Evolutionary conservation across 1,140 invertebrate species (phyloP), one percentile per base, ranked within the genome.

Genomic region (Leptonema lineaticorne): DNA sequence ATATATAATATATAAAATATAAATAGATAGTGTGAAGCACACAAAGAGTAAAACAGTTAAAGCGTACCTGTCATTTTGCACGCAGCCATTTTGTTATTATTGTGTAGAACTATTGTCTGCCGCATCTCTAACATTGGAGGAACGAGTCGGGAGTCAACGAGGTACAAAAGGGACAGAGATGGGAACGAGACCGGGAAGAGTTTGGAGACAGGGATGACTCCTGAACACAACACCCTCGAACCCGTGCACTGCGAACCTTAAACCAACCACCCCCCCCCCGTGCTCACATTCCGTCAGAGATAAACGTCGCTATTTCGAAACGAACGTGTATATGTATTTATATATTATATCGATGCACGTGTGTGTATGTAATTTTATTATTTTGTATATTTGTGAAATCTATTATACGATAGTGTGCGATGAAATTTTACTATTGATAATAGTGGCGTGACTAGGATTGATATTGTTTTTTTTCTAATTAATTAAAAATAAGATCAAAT

Each of bases 41-140:
- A 29, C 62, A 0, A 7, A 16, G n/a, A 27, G 27, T 18, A 7
- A n/a, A 29, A 46, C 62, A 64, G 62, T 64, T 64, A 50, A 64
- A 64, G 29, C 62, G 65, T 68, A 68, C 67, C 67, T 68, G 67
- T 68, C 59, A 60, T 68, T 68, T 63, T 46, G 67, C 67, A 68
- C 67, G 67, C 67, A 68, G 67, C 67, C 67, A 68, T 68, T 68
- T 68, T 68, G 67, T 60, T 68, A 68, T 68, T 68, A 68, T 68
- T 68, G 67, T 68, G 67, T 68, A 68, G 67, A 68, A 68, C 67
- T 68, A 68, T 68, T 68, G 67, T 68, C 67, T 67, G 57, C 65
- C 50, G 65, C 65, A 58, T 67, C n/a, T 67, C 65, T 67, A 45
- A 14, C 48, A 28, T 30, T 7, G 53, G 29, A 30, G 63, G n/a